Evolutionary conservation across 2,113 vertebrate species (phyloP), one percentile per base, ranked within the genome.

Genomic region (Myrmecophaga tridactyla): DNA sequence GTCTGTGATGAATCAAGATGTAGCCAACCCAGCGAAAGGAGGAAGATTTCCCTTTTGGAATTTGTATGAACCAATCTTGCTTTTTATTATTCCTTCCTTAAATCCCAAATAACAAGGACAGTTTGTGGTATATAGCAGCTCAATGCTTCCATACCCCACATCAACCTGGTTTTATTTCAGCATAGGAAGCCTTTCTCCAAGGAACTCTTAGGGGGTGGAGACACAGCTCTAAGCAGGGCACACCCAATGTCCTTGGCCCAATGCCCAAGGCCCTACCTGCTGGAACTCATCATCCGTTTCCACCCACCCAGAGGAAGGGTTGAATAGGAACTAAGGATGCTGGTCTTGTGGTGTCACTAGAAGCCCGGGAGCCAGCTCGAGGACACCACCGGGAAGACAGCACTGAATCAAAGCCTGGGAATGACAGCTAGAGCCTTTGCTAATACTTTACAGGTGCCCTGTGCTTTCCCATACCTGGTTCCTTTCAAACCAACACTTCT

Each of bases 361-460:
- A 62, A 77, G 34, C 15, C 39, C 63, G 51, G 29, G 31, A 67
- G 53, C 11, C 25, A 34, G 15, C 39, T 2, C 39, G 72, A 89
- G 94, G 56, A 69, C n/a, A 15, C 34, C 15, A 46, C 63, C 21
- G 77, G 51, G 76, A 69, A 23, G 75, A 15, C 17, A 70, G 36
- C 34, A 31, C 21, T 41, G 70, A 60, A 21, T 36, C 2, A 53
- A 80, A 63, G 29, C 34, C 34, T 41, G 23, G 53, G 27, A 58
- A 36, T 18, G 65, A 39, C 1, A 6, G 25, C 4, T 5, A 6
- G 23, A 63, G 29, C 23, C 53, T 82, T 73, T 70, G 53, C 41
- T 1, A 23, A 23, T 70, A 46, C 17, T 15, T 34, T 72, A 41
- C 7, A 2, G 1, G 0, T 9, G 23, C 62, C 23, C 13, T 1